Evolutionary conservation across 2,113 vertebrate genomes (phyloP).

Genomic region (Tursiops truncatus): DNA sequence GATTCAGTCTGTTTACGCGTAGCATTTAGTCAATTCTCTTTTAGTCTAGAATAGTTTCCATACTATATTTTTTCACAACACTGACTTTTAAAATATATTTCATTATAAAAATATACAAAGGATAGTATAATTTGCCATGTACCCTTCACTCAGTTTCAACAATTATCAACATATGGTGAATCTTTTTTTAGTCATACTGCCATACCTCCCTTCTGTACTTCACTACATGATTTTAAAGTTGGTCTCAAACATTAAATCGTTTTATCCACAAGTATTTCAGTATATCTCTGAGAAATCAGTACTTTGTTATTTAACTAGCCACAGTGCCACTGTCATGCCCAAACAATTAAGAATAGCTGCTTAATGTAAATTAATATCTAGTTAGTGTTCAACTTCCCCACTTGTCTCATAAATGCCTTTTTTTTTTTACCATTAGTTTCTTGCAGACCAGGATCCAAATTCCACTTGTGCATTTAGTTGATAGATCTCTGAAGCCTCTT

Average conservation of each 20-base stretch:
- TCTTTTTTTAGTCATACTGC: conserved; percentile 46
- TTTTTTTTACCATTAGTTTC: background rate
- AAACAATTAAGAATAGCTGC: background rate
- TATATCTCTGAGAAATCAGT: background rate
- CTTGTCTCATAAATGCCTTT: background rate
- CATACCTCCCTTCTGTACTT: conserved; percentile 1
- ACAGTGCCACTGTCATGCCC: background rate
- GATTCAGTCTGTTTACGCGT: background rate
- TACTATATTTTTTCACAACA: conserved; percentile 8
- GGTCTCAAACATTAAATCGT: background rate
- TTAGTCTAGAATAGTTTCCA: background rate
- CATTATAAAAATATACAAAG: conserved; percentile 41
- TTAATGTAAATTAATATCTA: background rate
- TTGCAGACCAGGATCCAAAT: background rate
- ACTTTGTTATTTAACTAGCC: conserved; percentile 43
- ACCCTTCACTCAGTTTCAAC: background rate
- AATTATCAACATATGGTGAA: conserved; percentile 57
- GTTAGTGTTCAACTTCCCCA: background rate
- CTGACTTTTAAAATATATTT: conserved; percentile 44
- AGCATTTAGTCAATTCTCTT: conserved; percentile 11
- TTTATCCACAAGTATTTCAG: conserved; percentile 37
- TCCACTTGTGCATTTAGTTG: background rate
- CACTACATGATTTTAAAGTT: conserved; percentile 42
- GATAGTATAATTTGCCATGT: conserved; percentile 3
- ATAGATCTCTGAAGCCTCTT: conserved; percentile 24